Evolutionary conservation across 1,140 invertebrate species (phyloP).

Genomic region (Drosophila rhopaloa): DNA sequence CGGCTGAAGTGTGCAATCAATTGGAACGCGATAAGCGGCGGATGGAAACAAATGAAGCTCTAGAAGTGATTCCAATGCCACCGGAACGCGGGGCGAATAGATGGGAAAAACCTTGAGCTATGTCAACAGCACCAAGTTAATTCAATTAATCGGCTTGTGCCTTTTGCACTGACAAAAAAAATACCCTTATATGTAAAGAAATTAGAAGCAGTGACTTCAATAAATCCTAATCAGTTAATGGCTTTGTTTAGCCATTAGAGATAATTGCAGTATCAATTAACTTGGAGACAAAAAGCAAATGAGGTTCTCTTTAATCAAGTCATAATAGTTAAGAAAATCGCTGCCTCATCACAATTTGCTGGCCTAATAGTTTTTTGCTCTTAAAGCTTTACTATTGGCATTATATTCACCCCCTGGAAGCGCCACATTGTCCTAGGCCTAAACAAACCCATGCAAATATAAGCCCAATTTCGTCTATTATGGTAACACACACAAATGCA

Average conservation of each 20-base stretch:
- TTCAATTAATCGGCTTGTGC: conserved; percentile 44
- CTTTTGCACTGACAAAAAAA: conserved; percentile 18
- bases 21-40: conserved; percentile 54
- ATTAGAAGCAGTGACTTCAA: not conserved
- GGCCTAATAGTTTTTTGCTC: conserved; percentile 24
- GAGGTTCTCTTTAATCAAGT: conserved; percentile 34
- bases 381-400: conserved; percentile 7
- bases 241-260: conserved; percentile 18
- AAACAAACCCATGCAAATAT: conserved; percentile 38
- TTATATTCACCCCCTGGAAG: not conserved
- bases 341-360: conserved; percentile 16
- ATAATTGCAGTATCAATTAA: conserved; percentile 35
- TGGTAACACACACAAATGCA: conserved; percentile 28
- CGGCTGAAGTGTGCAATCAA: conserved; percentile 42
- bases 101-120: conserved; percentile 20
- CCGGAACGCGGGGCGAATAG: conserved; percentile 1
- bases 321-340: conserved; percentile 24
- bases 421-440: conserved; percentile 10
- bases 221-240: conserved; percentile 29
- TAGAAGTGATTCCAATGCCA: conserved; percentile 44
- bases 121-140: conserved; percentile 40
- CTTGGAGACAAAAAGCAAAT: conserved; percentile 4
- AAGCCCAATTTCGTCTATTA: conserved; percentile 44
- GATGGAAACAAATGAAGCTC: conserved; percentile 39
- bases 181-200: not conserved